Conservation (phyloP, 1,140 invertebrate species). For the Psix sp. region DNA sequence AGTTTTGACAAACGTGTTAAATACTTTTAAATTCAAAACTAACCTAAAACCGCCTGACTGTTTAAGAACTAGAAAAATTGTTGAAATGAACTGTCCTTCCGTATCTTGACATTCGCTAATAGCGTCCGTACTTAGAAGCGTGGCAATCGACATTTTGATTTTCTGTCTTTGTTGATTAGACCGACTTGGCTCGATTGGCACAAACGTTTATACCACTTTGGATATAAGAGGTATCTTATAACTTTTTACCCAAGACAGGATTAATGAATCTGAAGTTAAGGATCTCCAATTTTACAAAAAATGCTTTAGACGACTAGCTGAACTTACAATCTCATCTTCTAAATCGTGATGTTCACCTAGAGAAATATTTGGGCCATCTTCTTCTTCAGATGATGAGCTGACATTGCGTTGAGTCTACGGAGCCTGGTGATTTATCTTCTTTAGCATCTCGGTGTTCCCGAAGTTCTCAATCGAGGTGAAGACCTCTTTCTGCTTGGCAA, state of each 20-base stretch:
- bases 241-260: neutral
- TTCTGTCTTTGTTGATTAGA: neutral
- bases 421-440: no score
- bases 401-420: no score
- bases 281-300: neutral
- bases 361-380: no score
- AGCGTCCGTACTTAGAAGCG: neutral
- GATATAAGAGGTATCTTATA: neutral
- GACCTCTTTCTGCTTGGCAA: no score
- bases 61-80: constrained; percentile 1
- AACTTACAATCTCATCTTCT: neutral
- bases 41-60: constrained; percentile 1
- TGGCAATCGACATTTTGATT: neutral
- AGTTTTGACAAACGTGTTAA: constrained; percentile 24
- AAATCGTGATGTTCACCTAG: no score
- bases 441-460: no score
- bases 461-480: no score
- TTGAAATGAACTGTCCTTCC: constrained; percentile 3
- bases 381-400: no score
- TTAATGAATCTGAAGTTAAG: neutral
- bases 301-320: neutral
- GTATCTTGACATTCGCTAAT: neutral
- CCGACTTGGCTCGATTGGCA: neutral
- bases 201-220: neutral
- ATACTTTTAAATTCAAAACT: constrained; percentile 30